Base-by-base conservation (phyloP, 2,888 invertebrate genomes). In the Tiliacea citrago region DNA sequence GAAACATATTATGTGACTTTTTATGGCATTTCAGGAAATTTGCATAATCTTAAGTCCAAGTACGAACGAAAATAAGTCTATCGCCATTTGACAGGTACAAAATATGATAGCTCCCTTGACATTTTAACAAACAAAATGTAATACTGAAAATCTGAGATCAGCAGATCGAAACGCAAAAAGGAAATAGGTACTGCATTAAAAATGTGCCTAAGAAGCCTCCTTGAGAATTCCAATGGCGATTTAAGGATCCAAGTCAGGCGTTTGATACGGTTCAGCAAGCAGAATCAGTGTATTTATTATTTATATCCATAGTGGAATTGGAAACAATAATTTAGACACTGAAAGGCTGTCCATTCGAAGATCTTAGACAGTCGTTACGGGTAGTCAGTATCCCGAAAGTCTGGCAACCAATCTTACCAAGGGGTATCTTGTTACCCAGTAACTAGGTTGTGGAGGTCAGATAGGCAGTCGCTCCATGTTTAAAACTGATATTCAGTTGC, bases 221-320 rank as follows among this genome's bases (percentile, higher is more conserved):
- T 45, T 45, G 35, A 21, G 3, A 73, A 81, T 21, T 45, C 35
- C 47, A 72, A 39, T 18, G 13, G 8, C 6, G 1, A 35, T 39
- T n/a, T 69, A n/a, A 1, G 9, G 60, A 80, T 80, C 8, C 7
- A 16, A 35, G 55, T 62, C 16, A 55, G 4, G 81, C 81, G 7
- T 76, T 76, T 42, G 81, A 73, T 21, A 73, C 9, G 47, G 39
- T 62, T 12, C n/a, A 73, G 7, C 76, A 62, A 5, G 53, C 29
- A 18, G 10, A 68, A 60, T 61, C 4, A 21, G 53, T 13, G 13
- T 47, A n/a, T n/a, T n/a, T 49, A 39, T 53, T 16, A 29, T 69
- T 45, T 24, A 51, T 45, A 35, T 12, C 12, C 5, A 24, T 16
- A 47, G 24, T 39, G n/a, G 9, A n/a, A 35, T 53, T 39, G 39